A percentile compares a stretch with the other conserved stretches of the same genome.
Evolutionary conservation across 2,113 vertebrate genomes (phyloP).

Genomic region (Alligator sinensis): DNA sequence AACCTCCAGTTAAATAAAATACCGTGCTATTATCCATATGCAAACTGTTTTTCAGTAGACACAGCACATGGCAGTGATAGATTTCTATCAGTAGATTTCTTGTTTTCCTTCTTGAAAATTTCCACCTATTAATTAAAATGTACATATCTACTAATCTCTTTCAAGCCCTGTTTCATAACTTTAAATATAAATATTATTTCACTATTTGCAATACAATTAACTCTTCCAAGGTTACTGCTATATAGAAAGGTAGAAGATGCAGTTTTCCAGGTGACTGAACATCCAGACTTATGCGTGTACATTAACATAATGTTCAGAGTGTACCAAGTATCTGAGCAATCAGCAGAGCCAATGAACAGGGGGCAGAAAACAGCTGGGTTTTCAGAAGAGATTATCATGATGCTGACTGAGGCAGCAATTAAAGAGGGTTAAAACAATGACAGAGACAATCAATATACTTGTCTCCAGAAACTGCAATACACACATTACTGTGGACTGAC

Average conservation of each 20-base stretch:
- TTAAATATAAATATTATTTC: neutral
- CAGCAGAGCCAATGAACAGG: too few species aligned
- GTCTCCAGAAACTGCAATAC: too few species aligned
- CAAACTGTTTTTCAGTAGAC: neutral
- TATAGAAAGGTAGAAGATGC: neutral
- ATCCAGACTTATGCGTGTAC: neutral
- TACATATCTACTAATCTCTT: neutral
- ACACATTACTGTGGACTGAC: too few species aligned
- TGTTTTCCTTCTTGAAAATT: neutral
- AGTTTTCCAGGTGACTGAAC: neutral
- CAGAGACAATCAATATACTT: too few species aligned
- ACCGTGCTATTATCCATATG: neutral
- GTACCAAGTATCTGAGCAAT: neutral
- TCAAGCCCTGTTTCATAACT: neutral
- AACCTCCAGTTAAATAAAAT: neutral
- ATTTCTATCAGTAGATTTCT: neutral
- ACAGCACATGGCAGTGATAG: neutral
- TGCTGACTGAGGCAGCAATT: too few species aligned
- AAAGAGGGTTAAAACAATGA: too few species aligned
- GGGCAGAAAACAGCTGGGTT: too few species aligned
- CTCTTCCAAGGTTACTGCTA: neutral
- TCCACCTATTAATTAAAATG: neutral
- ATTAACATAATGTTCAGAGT: neutral
- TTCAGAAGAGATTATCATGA: too few species aligned
- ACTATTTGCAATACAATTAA: neutral